Conservation (phyloP, 2,888 invertebrate genomes). For the Apamea anceps region DNA sequence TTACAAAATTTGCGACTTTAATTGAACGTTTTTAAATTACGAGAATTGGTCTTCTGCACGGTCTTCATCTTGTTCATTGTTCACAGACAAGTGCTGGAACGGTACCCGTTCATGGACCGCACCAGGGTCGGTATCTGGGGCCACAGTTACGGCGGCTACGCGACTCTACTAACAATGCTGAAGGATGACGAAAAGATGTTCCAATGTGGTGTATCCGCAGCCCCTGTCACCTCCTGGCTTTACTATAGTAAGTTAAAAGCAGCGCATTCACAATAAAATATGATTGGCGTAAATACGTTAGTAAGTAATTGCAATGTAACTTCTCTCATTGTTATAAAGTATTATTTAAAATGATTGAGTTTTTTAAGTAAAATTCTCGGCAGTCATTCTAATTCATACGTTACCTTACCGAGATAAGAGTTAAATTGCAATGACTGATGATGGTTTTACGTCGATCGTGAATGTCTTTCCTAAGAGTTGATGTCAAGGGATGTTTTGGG, state of each 20-base stretch:
- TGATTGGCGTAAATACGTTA: neutral
- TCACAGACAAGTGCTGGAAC: conserved; percentile 88
- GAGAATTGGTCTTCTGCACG: neutral
- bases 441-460: neutral
- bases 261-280: neutral
- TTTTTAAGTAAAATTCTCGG: neutral
- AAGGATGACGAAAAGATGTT: conserved; percentile 93
- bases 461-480: neutral
- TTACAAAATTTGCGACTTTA: neutral
- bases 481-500: neutral
- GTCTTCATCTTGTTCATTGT: neutral
- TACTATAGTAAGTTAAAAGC: conserved; percentile 93
- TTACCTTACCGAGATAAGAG: neutral
- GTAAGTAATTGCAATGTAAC: neutral
- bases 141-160: conserved; percentile 98
- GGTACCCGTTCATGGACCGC: conserved; percentile 92
- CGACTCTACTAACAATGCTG: conserved; percentile 94
- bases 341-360: neutral
- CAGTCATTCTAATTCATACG: neutral
- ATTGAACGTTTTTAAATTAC: neutral
- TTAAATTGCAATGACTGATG: neutral
- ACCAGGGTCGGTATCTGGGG: conserved; percentile 95
- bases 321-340: neutral
- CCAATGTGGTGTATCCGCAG: conserved; percentile 96
- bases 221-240: conserved; percentile 97